phyloP scores from a whole-genome alignment of 2,888 invertebrate genomes.

The Dendrolimus pini region DNA sequence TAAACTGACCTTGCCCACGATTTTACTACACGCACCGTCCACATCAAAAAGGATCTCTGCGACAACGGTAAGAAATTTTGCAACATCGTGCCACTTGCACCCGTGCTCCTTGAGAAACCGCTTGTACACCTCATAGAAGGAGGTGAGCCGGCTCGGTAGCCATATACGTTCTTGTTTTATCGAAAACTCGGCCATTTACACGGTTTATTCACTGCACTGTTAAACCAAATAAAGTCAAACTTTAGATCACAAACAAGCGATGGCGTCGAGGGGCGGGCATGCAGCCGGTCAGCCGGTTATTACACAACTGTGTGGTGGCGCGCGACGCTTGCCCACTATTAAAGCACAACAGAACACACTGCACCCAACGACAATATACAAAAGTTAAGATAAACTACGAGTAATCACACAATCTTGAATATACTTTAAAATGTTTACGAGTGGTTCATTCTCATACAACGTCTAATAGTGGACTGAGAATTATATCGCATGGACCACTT shows the following conservation, averaged over 20 bases:
- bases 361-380: conserved; percentile 9
- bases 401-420: neutral
- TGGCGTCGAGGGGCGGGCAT: conserved; percentile 45
- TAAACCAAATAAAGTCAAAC: neutral
- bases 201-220: conserved; percentile 33
- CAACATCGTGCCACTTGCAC: conserved; percentile 69
- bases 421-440: neutral
- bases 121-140: conserved; percentile 65
- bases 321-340: conserved; percentile 24
- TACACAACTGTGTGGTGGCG: conserved; percentile 46
- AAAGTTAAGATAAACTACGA: conserved; percentile 17
- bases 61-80: conserved; percentile 58
- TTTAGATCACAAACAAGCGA: conserved; percentile 7
- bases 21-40: conserved; percentile 57
- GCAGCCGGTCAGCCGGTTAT: conserved; percentile 43
- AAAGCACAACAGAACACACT: conserved; percentile 8
- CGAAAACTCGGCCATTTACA: conserved; percentile 54
- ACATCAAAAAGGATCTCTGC: conserved; percentile 68
- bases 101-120: conserved; percentile 67
- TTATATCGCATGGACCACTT: conserved; percentile 31
- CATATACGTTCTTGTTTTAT: conserved; percentile 45
- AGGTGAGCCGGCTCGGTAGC: conserved; percentile 47
- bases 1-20: conserved; percentile 64
- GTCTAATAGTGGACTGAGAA: conserved; percentile 42
- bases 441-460: conserved; percentile 20